Evolutionary conservation across 2,113 vertebrate genomes (phyloP).

Genomic region (Isichthys henryi): DNA sequence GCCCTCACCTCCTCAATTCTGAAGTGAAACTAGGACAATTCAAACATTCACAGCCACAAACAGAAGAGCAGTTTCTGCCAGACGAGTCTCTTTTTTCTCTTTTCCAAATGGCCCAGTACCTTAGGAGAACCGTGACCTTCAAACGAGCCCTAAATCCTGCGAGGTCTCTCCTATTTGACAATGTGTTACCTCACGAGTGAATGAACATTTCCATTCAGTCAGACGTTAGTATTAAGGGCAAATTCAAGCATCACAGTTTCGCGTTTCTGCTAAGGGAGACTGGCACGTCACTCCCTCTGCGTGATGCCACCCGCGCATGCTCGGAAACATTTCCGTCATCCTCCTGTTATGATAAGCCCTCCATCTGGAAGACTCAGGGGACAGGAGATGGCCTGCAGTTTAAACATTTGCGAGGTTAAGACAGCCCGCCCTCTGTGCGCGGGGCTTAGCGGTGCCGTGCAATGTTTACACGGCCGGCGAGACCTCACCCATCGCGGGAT

Average conservation of each 20-base stretch:
- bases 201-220: not conserved
- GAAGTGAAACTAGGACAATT: constrained; percentile 99
- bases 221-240: constrained; percentile 4
- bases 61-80: not conserved
- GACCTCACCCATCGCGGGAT: not conserved
- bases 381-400: constrained; percentile 42
- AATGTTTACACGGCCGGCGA: constrained; percentile 23
- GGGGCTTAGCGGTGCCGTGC: constrained; percentile 42
- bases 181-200: not conserved
- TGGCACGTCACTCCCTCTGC: constrained; percentile 36
- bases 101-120: not conserved
- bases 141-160: not conserved
- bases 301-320: constrained; percentile 25
- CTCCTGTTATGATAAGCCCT: constrained; percentile 53
- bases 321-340: constrained; percentile 51
- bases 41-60: constrained; percentile 52
- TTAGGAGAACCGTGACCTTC: constrained; percentile 23
- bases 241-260: not conserved
- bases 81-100: not conserved
- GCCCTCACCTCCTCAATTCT: constrained; percentile 99
- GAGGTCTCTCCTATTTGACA: not conserved
- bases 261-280: not conserved
- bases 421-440: constrained; percentile 42
- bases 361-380: constrained; percentile 46
- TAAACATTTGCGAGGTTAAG: constrained; percentile 34